Evolutionary conservation across 2,113 vertebrate species (phyloP).

Genomic region (Orcinus orca): DNA sequence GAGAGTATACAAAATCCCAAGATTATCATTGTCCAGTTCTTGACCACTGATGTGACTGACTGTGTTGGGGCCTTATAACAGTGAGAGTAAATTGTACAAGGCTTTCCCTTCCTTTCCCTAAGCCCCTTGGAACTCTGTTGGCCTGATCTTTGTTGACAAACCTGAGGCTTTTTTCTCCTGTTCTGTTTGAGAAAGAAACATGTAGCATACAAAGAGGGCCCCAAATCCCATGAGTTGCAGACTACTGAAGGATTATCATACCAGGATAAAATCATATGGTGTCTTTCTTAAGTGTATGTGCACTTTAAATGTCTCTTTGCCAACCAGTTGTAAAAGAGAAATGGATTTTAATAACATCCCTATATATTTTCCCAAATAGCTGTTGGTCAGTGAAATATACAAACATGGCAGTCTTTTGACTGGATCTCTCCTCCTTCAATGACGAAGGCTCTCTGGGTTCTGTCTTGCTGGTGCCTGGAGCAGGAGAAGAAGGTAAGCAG

Average conservation of each 20-base stretch:
- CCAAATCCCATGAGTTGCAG: not conserved
- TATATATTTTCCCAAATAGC: not conserved
- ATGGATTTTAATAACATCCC: not conserved
- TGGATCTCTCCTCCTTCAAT: not conserved
- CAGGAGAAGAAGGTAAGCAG: not conserved
- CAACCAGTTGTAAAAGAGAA: not conserved
- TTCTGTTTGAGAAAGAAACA: not conserved
- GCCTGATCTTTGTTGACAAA: not conserved
- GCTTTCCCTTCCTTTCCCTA: not conserved
- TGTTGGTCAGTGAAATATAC: not conserved
- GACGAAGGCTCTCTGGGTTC: not conserved
- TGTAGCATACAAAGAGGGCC: not conserved
- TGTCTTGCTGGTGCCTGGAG: not conserved
- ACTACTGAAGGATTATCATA: not conserved
- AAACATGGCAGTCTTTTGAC: not conserved
- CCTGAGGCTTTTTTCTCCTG: not conserved
- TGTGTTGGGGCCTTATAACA: not conserved
- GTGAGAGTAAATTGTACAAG: not conserved
- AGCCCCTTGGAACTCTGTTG: not conserved
- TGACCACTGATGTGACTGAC: not conserved
- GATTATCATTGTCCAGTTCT: not conserved
- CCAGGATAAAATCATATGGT: not conserved
- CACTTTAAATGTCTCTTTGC: not conserved
- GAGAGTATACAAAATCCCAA: not conserved
- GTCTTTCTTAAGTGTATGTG: not conserved